Conservation (phyloP, 2,797 vertebrate species). For the Pachyuromys duprasi region DNA sequence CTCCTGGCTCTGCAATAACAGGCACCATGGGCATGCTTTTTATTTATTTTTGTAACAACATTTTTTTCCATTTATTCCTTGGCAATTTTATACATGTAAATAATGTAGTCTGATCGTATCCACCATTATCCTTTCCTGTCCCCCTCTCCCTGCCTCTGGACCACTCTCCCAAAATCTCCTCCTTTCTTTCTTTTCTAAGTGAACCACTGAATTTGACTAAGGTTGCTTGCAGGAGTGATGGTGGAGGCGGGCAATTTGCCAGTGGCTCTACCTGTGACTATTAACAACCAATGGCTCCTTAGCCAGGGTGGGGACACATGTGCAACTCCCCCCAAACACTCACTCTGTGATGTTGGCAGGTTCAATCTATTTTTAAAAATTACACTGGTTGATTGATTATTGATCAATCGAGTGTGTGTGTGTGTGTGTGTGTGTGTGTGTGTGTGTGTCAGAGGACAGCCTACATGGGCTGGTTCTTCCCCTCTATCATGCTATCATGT, state of each 20-base stretch:
- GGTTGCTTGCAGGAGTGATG: not conserved
- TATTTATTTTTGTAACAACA: not conserved
- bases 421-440: not conserved
- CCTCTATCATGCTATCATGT: too few species aligned
- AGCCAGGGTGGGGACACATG: not conserved
- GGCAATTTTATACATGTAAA: not conserved
- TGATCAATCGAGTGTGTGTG: fast-evolving
- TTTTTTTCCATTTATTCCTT: too few species aligned
- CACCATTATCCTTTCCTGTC: not conserved
- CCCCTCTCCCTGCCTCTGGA: not conserved
- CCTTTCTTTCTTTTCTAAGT: not conserved
- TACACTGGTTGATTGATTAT: not conserved
- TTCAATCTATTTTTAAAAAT: not conserved
- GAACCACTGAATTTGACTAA: not conserved
- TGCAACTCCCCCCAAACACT: too few species aligned
- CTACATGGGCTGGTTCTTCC: not conserved
- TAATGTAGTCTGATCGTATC: not conserved
- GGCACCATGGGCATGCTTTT: not conserved
- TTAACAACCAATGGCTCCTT: not conserved
- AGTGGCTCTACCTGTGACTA: not conserved
- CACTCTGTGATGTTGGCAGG: not conserved
- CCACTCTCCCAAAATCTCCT: not conserved
- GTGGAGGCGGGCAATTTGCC: not conserved
- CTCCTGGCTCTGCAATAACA: too few species aligned
- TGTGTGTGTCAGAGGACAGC: not conserved